Evolutionary conservation across 1,140 invertebrate genomes (phyloP), one percentile per base, ranked within the genome.

Genomic region (Lordiphosa clarofinis): DNA sequence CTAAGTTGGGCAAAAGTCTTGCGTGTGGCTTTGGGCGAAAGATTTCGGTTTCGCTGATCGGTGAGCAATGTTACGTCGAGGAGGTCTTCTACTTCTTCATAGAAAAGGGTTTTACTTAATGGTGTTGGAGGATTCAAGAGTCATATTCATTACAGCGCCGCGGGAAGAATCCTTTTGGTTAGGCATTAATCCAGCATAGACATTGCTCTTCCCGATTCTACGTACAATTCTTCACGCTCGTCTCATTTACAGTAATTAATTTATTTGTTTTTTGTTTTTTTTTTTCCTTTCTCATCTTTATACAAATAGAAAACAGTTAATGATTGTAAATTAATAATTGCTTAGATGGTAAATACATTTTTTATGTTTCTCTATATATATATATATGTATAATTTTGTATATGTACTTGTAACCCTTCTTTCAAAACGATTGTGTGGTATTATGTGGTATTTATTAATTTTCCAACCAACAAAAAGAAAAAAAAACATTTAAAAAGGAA

Each of bases 251-350:
- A 67, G 40, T 50, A 44, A 44, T 44, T 44, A 28, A 46, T 67
- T 59, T 59, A 66, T 67, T 66, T 33, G 24, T 39, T 56, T 46
- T 64, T n/a, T n/a, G n/a, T 65, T 49, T 35, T 50, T n/a, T 68
- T 55, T 55, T 56, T 58, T 61, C 52, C 67, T 62, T 10, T 57
- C 68, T 73, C 36, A 38, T 36, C 53, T 81, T 81, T 81, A 65
- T 81, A 81, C 75, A 81, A 81, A 81, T 81, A 82, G 76, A 81
- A 81, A 81, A 81, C 76, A 82, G 67, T 84, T 82, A 81, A 75
- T 82, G 44, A 72, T 75, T 48, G 76, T 72, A 28, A 68, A 59
- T 59, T 68, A 44, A 50, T 60, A 55, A 66, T 67, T 66, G 47
- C 63, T 57, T 36, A 49, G 33, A 31, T 64, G 55, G 48, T 50